Evolutionary conservation across 2,888 invertebrate genomes (phyloP), one percentile per base, ranked within the genome.

Genomic region (Drosophila rubida): DNA sequence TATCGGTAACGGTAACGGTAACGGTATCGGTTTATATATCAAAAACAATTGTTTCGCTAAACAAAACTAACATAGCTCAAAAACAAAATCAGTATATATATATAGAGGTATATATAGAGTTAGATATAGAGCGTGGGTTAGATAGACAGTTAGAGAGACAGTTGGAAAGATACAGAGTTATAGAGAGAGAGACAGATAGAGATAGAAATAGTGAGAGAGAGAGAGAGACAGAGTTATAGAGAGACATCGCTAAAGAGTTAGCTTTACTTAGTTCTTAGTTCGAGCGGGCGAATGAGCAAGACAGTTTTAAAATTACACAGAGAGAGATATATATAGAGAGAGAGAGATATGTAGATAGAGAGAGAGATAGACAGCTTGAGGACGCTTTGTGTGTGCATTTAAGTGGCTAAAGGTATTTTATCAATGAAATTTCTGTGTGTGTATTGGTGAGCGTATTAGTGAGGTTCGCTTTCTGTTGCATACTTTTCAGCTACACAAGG

Each of bases 31-130:
- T 51, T 57, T 60, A 46, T 50, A 61, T 62, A 64, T 71, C 46
- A 69, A 82, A 80, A 75, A 74, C 68, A 86, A 71, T 82, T 63
- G 73, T 71, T 85, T 78, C 62, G 69, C 81, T 83, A 87, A 89
- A 82, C 70, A 84, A 80, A 80, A 78, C 77, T 73, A 77, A 87
- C 87, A 80, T 80, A 76, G 83, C 82, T 88, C 87, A 87, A 73
- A 80, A 83, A 73, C 65, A 84, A 84, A 88, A 87, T 80, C 83
- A 79, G 54, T 87, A 60, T 32, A 32, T 84, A 72, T 74, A 79
- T 76, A 65, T 67, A 68, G 39, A 63, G 60, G 54, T 78, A 81
- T 79, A 63, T 78, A 74, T 77, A 66, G 42, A 67, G 48, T 45
- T 50, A 65, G 51, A 49, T 51, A 78, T 57, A 73, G 74, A 78